These are phyloP conservation scores for Paramuricea clavata DNA, from an alignment of 92 coral and sea anemone genomes.

Conservation along the genomic window DNA sequence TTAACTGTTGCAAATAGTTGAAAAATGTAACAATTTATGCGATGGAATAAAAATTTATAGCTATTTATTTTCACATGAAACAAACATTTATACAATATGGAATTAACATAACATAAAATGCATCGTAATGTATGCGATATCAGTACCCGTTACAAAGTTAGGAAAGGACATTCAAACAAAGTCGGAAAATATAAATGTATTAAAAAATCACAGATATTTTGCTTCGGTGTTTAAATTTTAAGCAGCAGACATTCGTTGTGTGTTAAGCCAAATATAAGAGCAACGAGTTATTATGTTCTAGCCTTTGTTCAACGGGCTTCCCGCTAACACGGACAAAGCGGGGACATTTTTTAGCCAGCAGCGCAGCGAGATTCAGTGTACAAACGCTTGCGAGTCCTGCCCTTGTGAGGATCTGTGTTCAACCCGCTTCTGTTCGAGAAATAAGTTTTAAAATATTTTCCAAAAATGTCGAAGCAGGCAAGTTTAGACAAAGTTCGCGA, in stretches of 20 bases:
- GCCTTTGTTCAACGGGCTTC: slow-evolving; percentile 7
- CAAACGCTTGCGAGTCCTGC: slow-evolving; percentile 3
- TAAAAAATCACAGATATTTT: neutral
- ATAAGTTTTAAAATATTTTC: neutral
- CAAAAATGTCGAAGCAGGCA: slow-evolving; percentile 27
- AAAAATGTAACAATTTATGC: neutral
- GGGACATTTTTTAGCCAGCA: slow-evolving; percentile 1
- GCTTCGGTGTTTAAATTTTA: neutral
- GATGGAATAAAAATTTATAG: too few species aligned
- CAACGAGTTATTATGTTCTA: neutral
- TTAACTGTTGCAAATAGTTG: neutral
- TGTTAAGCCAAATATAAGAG: neutral
- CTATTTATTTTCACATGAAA: too few species aligned
- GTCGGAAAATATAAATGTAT: neutral
- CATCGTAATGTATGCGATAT: neutral
- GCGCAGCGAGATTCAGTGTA: neutral
- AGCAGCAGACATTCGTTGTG: slow-evolving; percentile 21
- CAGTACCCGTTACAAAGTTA: neutral
- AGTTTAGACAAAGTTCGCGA: slow-evolving; percentile 60
- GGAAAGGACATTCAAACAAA: neutral
- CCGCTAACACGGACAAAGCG: neutral
- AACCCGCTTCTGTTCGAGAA: neutral
- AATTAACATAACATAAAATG: neutral
- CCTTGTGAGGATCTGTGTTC: neutral
- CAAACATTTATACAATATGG: neutral